phyloP scores from a whole-genome alignment of 1,140 invertebrate species.

The Bactericera cockerelli region DNA sequence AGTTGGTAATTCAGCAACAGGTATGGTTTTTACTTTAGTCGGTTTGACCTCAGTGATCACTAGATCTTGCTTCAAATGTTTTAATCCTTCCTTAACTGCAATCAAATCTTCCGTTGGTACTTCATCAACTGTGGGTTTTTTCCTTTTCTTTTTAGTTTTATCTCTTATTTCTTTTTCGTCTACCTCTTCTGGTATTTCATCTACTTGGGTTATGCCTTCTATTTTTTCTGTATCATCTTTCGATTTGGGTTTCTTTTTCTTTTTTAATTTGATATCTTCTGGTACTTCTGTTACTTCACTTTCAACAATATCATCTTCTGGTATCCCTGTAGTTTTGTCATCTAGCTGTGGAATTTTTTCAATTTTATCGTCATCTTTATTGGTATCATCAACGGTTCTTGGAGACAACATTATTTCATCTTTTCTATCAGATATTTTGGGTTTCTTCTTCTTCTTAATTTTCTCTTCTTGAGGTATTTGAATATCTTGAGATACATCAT shows the following conservation, averaged over 20 bases:
- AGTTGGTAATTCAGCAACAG: constrained; percentile 33
- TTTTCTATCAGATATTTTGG: no score
- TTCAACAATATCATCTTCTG: not conserved
- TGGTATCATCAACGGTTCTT: no score
- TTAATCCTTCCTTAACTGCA: not conserved
- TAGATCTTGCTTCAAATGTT: not conserved
- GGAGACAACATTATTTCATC: no score
- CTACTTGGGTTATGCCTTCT: constrained; percentile 14
- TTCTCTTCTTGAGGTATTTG: no score
- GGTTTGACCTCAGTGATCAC: constrained; percentile 23
- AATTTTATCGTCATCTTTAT: no score
- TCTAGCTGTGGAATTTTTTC: not conserved
- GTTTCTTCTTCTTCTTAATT: no score
- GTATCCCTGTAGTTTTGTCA: no score
- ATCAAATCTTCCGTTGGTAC: constrained; percentile 3
- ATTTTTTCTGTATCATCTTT: not conserved
- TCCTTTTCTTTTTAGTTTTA: constrained; percentile 13
- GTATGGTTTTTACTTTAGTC: constrained; percentile 30
- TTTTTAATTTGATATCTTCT: not conserved
- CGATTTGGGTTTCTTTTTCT: constrained; percentile 18
- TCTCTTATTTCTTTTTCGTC: constrained; percentile 14
- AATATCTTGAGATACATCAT: no score
- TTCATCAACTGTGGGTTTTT: constrained; percentile 14
- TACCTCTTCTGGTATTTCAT: constrained; percentile 11
- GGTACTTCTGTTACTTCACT: not conserved